A percentile compares a stretch with the other conserved stretches of the same genome.
Conservation (phyloP, 2,888 invertebrate species). For the Heliconius ethilla region DNA sequence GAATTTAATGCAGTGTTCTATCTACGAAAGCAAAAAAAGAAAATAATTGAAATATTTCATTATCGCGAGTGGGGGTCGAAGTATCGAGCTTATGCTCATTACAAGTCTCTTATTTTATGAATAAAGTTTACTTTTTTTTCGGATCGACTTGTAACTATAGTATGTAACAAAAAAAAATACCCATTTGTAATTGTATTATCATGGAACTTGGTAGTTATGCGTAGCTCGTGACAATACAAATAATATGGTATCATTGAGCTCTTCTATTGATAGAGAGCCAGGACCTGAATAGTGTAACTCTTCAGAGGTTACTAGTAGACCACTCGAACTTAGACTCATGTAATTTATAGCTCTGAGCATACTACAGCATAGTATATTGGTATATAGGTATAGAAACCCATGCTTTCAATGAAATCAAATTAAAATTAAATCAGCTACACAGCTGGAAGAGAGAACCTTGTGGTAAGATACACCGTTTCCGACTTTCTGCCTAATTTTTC, state of each 20-base stretch:
- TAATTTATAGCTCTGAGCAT: neutral
- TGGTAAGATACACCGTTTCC: neutral
- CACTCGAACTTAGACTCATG: neutral
- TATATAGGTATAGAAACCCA: neutral
- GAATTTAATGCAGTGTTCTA: no score
- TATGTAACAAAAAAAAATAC: neutral
- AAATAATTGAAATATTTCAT: no score
- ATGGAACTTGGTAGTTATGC: neutral
- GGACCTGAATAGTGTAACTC: slow-evolving; percentile 5
- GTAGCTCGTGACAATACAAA: neutral
- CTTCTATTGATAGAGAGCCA: neutral
- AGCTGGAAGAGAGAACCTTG: neutral
- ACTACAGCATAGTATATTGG: neutral
- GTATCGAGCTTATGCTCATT: no score
- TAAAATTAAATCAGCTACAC: neutral
- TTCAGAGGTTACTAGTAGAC: neutral
- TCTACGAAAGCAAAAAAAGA: no score
- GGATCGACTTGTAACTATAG: no score
- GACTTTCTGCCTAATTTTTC: neutral
- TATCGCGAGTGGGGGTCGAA: neutral
- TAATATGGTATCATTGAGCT: neutral
- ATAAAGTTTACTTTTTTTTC: no score
- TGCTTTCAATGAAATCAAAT: neutral
- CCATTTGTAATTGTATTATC: neutral
- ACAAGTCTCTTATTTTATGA: no score